Conservation (phyloP, 1,140 invertebrate genomes). For the Aradophagus sp. region DNA sequence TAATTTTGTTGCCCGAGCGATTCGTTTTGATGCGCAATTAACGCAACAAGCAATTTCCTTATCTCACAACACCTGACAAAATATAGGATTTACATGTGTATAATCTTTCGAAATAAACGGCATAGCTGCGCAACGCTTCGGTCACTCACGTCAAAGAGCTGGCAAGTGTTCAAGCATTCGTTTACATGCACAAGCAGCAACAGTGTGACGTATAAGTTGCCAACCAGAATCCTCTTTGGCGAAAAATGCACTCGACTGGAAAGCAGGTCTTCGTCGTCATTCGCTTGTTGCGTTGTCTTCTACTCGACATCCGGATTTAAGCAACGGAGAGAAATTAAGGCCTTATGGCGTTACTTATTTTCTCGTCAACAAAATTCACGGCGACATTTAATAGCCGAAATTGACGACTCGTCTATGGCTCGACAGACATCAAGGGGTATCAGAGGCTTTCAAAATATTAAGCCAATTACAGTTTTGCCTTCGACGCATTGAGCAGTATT, state of each 20-base stretch:
- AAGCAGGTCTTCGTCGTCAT: constrained; percentile 53
- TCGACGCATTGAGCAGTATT: too few species aligned
- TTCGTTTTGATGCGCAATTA: constrained; percentile 31
- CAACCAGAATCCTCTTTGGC: constrained; percentile 55
- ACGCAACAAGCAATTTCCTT: constrained; percentile 48
- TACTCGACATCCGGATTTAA: constrained; percentile 52
- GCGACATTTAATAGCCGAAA: constrained; percentile 19
- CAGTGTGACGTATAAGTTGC: constrained; percentile 48
- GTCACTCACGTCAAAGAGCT: constrained; percentile 60
- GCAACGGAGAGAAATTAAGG: constrained; percentile 46
- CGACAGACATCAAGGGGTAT: too few species aligned
- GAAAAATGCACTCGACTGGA: constrained; percentile 56
- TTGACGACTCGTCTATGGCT: too few species aligned
- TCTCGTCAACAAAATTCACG: constrained; percentile 27
- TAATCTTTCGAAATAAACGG: constrained; percentile 46
- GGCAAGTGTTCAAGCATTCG: constrained; percentile 65
- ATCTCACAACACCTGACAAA: constrained; percentile 54
- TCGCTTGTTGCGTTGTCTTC: constrained; percentile 51
- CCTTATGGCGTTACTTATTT: constrained; percentile 41
- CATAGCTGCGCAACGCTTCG: constrained; percentile 21
- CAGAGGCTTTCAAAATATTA: too few species aligned
- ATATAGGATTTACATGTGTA: constrained; percentile 51
- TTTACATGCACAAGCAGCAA: constrained; percentile 54
- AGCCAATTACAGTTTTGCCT: too few species aligned
- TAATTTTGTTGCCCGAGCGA: constrained; percentile 17